Conservation (phyloP, 2,797 vertebrate species). For the Myripristis jacobus region DNA sequence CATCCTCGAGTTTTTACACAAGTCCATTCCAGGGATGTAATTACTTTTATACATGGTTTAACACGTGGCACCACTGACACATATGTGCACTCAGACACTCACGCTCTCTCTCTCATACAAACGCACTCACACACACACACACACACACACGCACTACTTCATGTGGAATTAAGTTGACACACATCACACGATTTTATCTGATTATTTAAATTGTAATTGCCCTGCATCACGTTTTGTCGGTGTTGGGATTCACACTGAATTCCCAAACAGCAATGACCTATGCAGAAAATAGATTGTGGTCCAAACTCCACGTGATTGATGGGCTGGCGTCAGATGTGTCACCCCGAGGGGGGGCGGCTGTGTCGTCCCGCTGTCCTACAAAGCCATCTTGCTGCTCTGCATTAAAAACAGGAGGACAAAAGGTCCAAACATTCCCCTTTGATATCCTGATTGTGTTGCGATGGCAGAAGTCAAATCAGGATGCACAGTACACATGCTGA, state of each 20-base stretch:
- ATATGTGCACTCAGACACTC: slow-evolving; percentile 38
- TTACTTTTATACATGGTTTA: slow-evolving; percentile 84
- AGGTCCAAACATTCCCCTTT: slow-evolving; percentile 46
- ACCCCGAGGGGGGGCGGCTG: slow-evolving; percentile 53
- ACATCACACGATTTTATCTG: slow-evolving; percentile 65
- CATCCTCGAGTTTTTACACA: slow-evolving; percentile 82
- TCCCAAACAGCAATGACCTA: slow-evolving; percentile 45
- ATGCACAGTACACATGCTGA: slow-evolving; percentile 23
- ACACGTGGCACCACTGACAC: slow-evolving; percentile 71
- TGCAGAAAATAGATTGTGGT: slow-evolving; percentile 17
- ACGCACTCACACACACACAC: slow-evolving; percentile 47
- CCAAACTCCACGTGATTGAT: slow-evolving; percentile 47
- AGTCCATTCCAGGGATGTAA: slow-evolving; percentile 81
- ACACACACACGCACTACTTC: slow-evolving; percentile 30
- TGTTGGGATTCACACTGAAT: slow-evolving; percentile 41
- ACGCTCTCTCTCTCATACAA: slow-evolving; percentile 9
- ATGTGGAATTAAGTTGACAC: slow-evolving; percentile 62
- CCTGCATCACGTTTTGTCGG: slow-evolving; percentile 55
- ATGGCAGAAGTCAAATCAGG: slow-evolving; percentile 46
- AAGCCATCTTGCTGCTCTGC: slow-evolving; percentile 54
- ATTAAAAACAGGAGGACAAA: slow-evolving; percentile 62
- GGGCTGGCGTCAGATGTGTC: slow-evolving; percentile 46
- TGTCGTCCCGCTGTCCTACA: slow-evolving; percentile 57
- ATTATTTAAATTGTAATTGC: slow-evolving; percentile 57
- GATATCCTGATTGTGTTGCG: slow-evolving; percentile 38